These are phyloP conservation scores for Pipistrellus pygmaeus DNA, from an alignment of 2,797 vertebrate genomes.

Conservation along the genomic window DNA sequence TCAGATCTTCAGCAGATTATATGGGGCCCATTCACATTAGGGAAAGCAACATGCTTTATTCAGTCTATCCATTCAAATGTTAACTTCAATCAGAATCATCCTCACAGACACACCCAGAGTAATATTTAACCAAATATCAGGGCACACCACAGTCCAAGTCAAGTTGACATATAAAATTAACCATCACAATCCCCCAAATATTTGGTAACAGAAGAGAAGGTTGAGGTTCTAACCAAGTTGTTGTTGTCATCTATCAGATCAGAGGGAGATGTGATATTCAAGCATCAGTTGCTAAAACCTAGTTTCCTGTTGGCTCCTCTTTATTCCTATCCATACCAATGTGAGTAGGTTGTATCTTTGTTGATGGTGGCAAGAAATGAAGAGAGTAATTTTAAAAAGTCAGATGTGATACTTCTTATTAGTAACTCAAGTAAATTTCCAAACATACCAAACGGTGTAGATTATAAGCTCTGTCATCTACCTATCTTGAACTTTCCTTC, in stretches of 20 bases:
- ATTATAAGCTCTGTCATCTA: background rate
- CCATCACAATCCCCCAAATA: background rate
- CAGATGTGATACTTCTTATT: background rate
- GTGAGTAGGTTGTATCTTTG: background rate
- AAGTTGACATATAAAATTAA: background rate
- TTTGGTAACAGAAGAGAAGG: constrained; percentile 10
- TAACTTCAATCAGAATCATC: background rate
- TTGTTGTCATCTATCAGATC: background rate
- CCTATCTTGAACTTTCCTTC: background rate
- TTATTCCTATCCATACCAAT: background rate
- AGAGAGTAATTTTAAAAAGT: background rate
- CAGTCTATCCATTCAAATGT: background rate
- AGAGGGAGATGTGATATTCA: background rate
- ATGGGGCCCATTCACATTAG: background rate
- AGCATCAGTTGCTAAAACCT: background rate
- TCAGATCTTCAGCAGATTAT: background rate
- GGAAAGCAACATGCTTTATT: background rate
- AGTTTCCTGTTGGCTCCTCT: background rate
- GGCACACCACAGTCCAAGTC: background rate
- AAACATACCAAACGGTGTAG: background rate
- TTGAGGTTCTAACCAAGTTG: background rate
- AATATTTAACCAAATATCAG: background rate
- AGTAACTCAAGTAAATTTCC: background rate
- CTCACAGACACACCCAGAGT: background rate
- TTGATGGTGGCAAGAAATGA: background rate